Base-by-base conservation (phyloP, 1,140 invertebrate genomes). In the Paraescarpia echinospica region DNA sequence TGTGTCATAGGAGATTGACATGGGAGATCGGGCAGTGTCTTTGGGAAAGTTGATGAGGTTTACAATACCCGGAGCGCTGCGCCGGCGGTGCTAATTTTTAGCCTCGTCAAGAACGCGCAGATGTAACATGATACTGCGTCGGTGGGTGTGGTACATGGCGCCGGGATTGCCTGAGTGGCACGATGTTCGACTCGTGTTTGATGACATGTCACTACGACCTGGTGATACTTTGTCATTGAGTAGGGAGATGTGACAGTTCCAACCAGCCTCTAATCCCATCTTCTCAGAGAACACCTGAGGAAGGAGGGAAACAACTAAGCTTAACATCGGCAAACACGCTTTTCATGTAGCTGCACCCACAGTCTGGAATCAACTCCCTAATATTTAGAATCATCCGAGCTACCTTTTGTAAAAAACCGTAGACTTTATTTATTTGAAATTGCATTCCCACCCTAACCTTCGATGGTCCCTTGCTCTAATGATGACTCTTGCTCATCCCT, bases 161-260 rank as follows among this genome's bases (percentile, higher is more conserved):
- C 4, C 18, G 33, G 90, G 41, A 12, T 91, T 34, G n/a, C 22
- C 91, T n/a, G 91, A 91, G 27, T 33, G 35, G 34, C 18, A 34
- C 34, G 91, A 91, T 12, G 31, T 34, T 14, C 34, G 89, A 51
- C 48, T n/a, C 27, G 59, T 77, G 22, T 77, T 77, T 18, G 59
- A 77, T 91, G 91, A 91, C 34, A 48, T 91, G 6, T 35, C 41
- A 9, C 91, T 91, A 27, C 34, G 91, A 48, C 34, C 89, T 48
- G 31, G 33, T 33, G 33, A 35, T 12, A 59, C 88, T 27, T 93
- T 93, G 22, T 93, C 91, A 89, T 94, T 94, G 88, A 95, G 91
- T 35, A 99, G 96, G 8, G 98, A 99, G 94, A 99, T 99, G 95
- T 99, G 99, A 96, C 99, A 99, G 96, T 99, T 99, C 99, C 99